Evolutionary conservation across 2,113 vertebrate species (phyloP), one percentile per base, ranked within the genome.

Genomic region (Carassius auratus): DNA sequence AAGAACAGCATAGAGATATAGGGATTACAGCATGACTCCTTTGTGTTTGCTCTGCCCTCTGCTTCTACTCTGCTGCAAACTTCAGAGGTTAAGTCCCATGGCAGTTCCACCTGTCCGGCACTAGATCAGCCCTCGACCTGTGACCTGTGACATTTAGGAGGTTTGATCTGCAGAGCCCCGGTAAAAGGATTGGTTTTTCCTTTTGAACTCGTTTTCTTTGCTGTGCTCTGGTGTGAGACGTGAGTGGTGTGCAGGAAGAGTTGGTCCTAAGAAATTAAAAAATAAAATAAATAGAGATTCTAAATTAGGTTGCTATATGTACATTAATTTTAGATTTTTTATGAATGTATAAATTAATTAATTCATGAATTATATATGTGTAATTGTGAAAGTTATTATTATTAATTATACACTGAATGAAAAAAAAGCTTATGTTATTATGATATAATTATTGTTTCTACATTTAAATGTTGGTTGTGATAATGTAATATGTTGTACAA

Each of bases 1-100:
- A 71, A 76, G 75, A 76, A 66, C n/a, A 82, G 82, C 52, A 71
- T 66, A 38, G 52, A 57, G 76, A 88, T 48, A 75, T 30, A 30
- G 52, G 45, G 55, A 88, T 86, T 79, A 79, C 14, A 30, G 42
- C 66, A 26, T 12, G 38, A 33, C 55, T 77, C 26, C 69, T 84
- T 36, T 33, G 66, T 19, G 55, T 75, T 84, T 81, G 68, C 64
- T 76, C 55, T 86, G 79, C 26, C 80, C 42, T 69, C 71, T 83
- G 59, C 9, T 61, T 83, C 8, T 26, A 81, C 69, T 73, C 30
- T 52, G 36, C 68, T 15, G 59, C 57, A 74, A 57, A 80, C 7
- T 69, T 68, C 59, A 75, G 75, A 26, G 69, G 50, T 69, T 76
- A 76, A 55, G 61, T 71, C 77, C 76, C 14, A 50, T 57, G 48